Percentiles rank a stretch among this genome's conserved stretches.
These are phyloP conservation scores for Pholis gunnellus DNA, from an alignment of 2,113 vertebrate species.

Conservation along the genomic window DNA sequence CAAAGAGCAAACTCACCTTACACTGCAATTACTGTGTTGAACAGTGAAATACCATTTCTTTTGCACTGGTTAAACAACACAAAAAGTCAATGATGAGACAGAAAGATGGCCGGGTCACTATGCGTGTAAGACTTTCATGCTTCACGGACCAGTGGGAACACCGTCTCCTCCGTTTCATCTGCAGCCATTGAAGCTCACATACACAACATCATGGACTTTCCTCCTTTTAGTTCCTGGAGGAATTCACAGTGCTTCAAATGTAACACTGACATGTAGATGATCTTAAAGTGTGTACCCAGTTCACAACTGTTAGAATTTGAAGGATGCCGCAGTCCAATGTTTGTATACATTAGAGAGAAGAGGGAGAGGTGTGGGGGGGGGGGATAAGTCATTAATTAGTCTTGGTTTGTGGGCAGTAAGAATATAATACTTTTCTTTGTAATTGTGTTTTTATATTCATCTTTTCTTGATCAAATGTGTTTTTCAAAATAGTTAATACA, in stretches of 20 bases:
- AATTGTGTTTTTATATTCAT: background rate
- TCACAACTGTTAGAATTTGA: too few relatives aligned
- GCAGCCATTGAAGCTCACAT: background rate
- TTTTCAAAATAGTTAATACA: background rate
- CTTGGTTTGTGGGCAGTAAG: background rate
- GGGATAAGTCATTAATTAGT: background rate
- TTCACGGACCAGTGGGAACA: conserved; percentile 3
- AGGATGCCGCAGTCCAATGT: too few relatives aligned
- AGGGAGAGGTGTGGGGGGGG: too few relatives aligned
- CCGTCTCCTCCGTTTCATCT: background rate
- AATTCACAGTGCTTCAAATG: background rate
- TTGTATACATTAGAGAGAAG: background rate
- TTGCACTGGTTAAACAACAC: background rate
- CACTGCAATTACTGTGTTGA: background rate
- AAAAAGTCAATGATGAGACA: background rate
- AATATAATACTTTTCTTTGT: background rate
- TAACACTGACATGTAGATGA: conserved; percentile 4
- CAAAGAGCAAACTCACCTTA: background rate
- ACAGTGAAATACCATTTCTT: background rate
- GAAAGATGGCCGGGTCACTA: background rate
- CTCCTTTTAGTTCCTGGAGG: background rate
- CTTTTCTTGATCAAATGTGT: background rate
- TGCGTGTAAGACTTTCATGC: background rate
- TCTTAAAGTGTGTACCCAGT: background rate
- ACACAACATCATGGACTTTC: background rate